These are phyloP conservation scores for Podarcis cretensis DNA, from an alignment of 2,113 vertebrate genomes.

Conservation along the genomic window DNA sequence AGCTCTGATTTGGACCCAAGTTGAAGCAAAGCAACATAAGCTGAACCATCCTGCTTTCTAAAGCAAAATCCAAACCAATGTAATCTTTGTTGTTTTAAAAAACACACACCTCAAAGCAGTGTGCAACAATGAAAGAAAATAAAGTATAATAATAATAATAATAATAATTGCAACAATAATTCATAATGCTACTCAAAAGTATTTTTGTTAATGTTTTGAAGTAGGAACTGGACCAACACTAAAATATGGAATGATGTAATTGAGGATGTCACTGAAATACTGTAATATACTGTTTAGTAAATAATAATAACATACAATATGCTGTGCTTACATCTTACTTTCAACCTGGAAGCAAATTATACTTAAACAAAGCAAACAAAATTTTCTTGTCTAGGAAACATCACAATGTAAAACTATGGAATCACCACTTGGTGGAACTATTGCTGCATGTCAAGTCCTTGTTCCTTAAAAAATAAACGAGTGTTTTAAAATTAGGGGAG, in stretches of 20 bases:
- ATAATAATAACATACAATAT: not conserved
- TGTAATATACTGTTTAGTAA: no score
- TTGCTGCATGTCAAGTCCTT: not conserved
- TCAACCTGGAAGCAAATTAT: not conserved
- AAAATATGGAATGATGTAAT: not conserved
- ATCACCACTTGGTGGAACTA: conserved; percentile 13
- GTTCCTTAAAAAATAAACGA: not conserved
- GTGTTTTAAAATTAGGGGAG: not conserved
- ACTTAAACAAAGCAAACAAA: not conserved
- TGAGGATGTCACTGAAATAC: not conserved
- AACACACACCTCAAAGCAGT: no score
- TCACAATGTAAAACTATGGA: not conserved
- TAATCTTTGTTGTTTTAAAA: not conserved
- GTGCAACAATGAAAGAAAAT: no score
- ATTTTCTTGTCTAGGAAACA: not conserved
- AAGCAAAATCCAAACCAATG: not conserved
- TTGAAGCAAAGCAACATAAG: not conserved
- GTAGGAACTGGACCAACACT: not conserved
- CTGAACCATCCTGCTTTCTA: not conserved
- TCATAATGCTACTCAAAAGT: not conserved
- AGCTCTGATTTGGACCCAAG: not conserved
- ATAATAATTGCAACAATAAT: not conserved
- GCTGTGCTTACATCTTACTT: not conserved
- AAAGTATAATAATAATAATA: no score
- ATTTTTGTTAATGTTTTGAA: not conserved